Evolutionary conservation across 2,797 vertebrate species (phyloP), one percentile per base, ranked within the genome.

Genomic region (Spheniscus humboldti): DNA sequence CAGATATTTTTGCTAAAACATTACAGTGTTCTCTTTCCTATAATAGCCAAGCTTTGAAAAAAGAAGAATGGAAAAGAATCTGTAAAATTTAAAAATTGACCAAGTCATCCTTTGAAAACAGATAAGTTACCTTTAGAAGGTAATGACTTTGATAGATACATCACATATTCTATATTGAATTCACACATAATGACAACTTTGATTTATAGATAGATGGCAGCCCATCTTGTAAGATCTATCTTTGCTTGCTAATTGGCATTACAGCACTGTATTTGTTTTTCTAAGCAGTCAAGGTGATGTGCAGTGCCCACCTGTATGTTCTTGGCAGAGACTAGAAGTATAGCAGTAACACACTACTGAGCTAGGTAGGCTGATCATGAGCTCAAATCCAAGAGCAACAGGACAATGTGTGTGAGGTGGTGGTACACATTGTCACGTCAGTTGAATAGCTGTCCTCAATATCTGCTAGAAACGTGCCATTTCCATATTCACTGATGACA

Each of bases 401-500:
- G 31, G 48, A 64, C 66, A 47, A 59, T 5, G 18, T 19, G 24
- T 31, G 67, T 37, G 28, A 56, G 20, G 50, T n/a, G 50, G 17
- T 31, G 17, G 37, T 13, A 39, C 17, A 25, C 28, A 23, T 1
- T 20, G 8, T 30, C 24, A 11, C 0, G 1, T 56, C 30, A 35
- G 1, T 7, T 19, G 33, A 69, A 31, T 4, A 77, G 62, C 10
- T 74, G 39, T 63, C 25, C 62, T 60, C 50, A 23, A 4, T 41
- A 35, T 25, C 72, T 74, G 35, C 50, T 60, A 76, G 48, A 57
- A 69, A 73, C 19, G 41, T 5, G 7, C 13, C 18, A 56, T 43
- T 72, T 73, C 43, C 39, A 45, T 59, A 57, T 39, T 71, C 35
- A 9, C 20, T 10, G 13, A 18, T 23, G 28, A 31, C 33, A 24